Percentiles rank a stretch among this genome's conserved stretches.
phyloP scores from a whole-genome alignment of 2,797 vertebrate genomes.

The Tapirus indicus region DNA sequence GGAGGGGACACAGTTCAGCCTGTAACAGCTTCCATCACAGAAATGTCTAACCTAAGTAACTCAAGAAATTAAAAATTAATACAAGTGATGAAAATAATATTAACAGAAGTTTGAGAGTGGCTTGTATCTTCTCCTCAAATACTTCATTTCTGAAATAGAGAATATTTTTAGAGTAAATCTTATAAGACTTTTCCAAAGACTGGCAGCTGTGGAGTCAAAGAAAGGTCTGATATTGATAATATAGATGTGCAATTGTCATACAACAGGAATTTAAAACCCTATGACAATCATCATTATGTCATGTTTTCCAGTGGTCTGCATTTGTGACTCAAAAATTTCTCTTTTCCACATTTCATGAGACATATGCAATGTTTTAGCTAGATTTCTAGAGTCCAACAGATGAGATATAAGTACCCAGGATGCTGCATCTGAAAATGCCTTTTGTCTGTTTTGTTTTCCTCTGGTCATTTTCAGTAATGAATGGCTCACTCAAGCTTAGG shows the following conservation, averaged over 20 bases:
- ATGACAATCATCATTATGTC: neutral
- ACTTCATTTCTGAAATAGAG: neutral
- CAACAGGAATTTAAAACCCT: neutral
- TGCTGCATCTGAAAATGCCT: neutral
- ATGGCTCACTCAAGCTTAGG: neutral
- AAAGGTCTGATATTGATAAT: neutral
- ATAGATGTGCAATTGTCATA: neutral
- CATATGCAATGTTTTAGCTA: neutral
- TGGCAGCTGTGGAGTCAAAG: neutral
- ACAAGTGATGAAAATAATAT: neutral
- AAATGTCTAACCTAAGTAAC: neutral
- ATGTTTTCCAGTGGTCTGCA: neutral
- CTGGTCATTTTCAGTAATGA: neutral
- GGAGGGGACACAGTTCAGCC: neutral
- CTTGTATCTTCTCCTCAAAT: neutral
- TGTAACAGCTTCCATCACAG: neutral
- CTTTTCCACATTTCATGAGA: neutral
- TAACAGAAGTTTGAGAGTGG: neutral
- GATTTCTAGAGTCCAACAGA: neutral
- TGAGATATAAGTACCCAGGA: neutral
- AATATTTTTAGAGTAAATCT: neutral
- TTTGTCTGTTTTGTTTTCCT: neutral
- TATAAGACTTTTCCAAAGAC: neutral
- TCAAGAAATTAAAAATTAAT: neutral
- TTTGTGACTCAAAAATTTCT: neutral